Percentiles rank a stretch among this genome's conserved stretches.
Conservation (phyloP, 2,113 vertebrate species). For the Thalassoma bifasciatum region DNA sequence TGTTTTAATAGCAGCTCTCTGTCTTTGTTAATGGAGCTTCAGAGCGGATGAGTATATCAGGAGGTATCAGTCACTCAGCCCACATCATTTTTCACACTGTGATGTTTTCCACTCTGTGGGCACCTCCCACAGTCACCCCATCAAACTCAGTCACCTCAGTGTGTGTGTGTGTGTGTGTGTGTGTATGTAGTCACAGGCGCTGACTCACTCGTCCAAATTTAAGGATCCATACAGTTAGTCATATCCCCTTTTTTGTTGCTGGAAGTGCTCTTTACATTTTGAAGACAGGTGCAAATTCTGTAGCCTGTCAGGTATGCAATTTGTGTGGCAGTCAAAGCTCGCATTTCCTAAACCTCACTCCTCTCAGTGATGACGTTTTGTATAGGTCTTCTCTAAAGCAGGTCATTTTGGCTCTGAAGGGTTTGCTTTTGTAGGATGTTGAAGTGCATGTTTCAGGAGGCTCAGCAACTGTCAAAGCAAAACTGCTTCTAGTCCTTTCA, state of each 20-base stretch:
- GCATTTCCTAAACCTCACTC: too few species aligned
- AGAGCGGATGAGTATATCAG: constrained; percentile 27
- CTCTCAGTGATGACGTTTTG: too few species aligned
- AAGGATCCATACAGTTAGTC: constrained; percentile 5
- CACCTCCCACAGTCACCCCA: constrained; percentile 31
- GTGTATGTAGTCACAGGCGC: background rate
- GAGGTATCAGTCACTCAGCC: constrained; percentile 42
- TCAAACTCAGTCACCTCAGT: constrained; percentile 15
- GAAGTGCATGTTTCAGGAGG: too few species aligned
- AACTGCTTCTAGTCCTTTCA: too few species aligned
- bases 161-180: background rate
- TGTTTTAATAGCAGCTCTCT: constrained; percentile 45
- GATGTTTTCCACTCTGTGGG: constrained; percentile 33
- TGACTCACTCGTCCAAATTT: constrained; percentile 44
- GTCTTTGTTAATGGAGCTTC: constrained; percentile 58
- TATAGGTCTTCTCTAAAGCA: too few species aligned
- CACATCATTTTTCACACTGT: constrained; percentile 29
- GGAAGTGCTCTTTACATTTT: background rate
- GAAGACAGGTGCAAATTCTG: too few species aligned
- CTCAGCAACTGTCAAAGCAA: too few species aligned
- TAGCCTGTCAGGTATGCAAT: too few species aligned
- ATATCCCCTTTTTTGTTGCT: background rate
- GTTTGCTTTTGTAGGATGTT: too few species aligned
- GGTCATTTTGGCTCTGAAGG: too few species aligned
- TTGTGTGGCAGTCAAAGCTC: too few species aligned